Evolutionary conservation across 2,888 invertebrate species (phyloP).

Genomic region (Ischnura elegans): DNA sequence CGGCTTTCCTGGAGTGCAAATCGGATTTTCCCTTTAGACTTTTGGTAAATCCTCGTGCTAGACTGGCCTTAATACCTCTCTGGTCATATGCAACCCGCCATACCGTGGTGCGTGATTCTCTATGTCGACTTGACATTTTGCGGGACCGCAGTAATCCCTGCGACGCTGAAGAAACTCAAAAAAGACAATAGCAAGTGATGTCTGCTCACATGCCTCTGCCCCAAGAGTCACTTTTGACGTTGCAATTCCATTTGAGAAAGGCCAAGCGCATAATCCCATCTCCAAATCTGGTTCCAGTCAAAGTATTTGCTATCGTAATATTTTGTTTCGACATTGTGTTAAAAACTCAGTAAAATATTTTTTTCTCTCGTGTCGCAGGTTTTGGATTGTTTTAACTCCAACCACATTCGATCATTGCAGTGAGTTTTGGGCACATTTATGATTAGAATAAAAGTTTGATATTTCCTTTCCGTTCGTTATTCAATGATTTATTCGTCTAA

Average conservation of each 20-base stretch:
- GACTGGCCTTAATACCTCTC: background rate
- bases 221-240: background rate
- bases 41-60: background rate
- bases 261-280: constrained; percentile 10
- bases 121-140: background rate
- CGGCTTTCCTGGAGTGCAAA: background rate
- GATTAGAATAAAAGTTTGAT: too few relatives aligned
- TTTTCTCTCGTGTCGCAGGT: background rate
- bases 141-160: background rate
- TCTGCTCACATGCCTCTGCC: background rate
- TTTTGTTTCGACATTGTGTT: background rate
- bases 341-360: background rate
- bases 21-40: background rate
- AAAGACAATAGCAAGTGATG: background rate
- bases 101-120: background rate
- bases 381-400: background rate
- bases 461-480: too few relatives aligned
- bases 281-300: background rate
- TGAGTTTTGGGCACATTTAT: too few relatives aligned
- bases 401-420: too few relatives aligned
- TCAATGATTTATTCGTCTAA: too few relatives aligned
- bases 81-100: background rate
- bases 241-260: constrained; percentile 15
- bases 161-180: background rate
- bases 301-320: background rate